Percentiles rank a stretch among this genome's conserved stretches.
Conservation (phyloP, 2,888 invertebrate genomes). For the Drosophila prolongata region DNA sequence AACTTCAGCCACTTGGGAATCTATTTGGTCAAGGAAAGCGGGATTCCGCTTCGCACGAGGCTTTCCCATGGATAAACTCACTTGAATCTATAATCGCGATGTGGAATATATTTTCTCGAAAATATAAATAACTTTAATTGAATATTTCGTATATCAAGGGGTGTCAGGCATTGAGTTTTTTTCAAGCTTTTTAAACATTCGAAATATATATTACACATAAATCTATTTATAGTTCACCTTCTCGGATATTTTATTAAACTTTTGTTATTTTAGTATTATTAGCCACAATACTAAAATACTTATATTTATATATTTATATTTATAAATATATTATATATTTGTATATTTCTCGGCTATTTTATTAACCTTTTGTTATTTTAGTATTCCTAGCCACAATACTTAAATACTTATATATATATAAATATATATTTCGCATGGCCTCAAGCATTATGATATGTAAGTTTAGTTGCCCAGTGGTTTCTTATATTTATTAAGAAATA, state of each 20-base stretch:
- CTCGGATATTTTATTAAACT: background rate
- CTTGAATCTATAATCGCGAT: slow-evolving; percentile 9
- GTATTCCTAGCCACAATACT: background rate
- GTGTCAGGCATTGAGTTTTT: background rate
- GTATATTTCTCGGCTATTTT: background rate
- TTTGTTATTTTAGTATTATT: background rate
- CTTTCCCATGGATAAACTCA: slow-evolving; percentile 21
- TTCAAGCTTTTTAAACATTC: background rate
- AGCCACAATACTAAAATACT: background rate
- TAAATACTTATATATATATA: background rate
- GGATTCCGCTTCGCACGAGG: slow-evolving; percentile 33
- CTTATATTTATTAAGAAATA: too few species aligned
- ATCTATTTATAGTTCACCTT: slow-evolving; percentile 1
- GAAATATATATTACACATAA: too few species aligned
- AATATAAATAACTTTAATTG: slow-evolving; percentile 14
- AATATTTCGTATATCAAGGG: background rate
- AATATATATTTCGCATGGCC: too few species aligned
- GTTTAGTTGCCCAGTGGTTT: too few species aligned
- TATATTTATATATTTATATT: too few species aligned
- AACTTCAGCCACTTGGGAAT: slow-evolving; percentile 43
- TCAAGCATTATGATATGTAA: too few species aligned
- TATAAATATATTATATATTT: too few species aligned
- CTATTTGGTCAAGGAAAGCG: slow-evolving; percentile 40
- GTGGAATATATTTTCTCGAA: slow-evolving; percentile 8
- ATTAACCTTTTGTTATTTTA: background rate